These are phyloP conservation scores for Arge pagana DNA, from an alignment of 2,888 invertebrate species.

Conservation along the genomic window DNA sequence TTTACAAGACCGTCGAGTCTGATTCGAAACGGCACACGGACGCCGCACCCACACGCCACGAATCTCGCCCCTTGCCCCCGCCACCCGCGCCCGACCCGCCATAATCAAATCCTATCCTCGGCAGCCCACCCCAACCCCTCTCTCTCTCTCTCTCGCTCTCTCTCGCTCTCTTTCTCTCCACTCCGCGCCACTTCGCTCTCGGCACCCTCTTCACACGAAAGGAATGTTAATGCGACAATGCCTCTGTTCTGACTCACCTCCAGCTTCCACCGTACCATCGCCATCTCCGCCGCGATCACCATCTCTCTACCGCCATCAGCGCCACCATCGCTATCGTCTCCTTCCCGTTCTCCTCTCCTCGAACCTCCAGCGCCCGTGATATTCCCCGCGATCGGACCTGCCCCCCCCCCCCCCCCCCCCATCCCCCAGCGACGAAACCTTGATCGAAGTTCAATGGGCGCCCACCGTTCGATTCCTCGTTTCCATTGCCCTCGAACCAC, in stretches of 20 bases:
- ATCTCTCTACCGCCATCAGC: too few species aligned
- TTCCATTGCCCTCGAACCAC: slow-evolving; percentile 1
- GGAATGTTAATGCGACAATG: slow-evolving; percentile 58
- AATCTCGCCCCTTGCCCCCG: slow-evolving; percentile 23
- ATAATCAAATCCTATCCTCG: slow-evolving; percentile 57
- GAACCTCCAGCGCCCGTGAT: too few species aligned
- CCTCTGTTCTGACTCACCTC: slow-evolving; percentile 52
- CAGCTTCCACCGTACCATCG: slow-evolving; percentile 29
- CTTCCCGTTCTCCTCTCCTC: slow-evolving; percentile 1
- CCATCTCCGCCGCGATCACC: neutral
- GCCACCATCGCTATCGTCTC: neutral
- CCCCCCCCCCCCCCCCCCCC: neutral
- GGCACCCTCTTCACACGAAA: slow-evolving; percentile 55
- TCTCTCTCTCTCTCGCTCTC: too few species aligned
- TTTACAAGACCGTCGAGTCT: too few species aligned
- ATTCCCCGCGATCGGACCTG: slow-evolving; percentile 2
- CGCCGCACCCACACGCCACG: slow-evolving; percentile 10
- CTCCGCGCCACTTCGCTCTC: slow-evolving; percentile 29
- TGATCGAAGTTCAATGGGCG: neutral
- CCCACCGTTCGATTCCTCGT: slow-evolving; percentile 9
- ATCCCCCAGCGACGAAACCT: slow-evolving; percentile 4
- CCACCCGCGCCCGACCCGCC: slow-evolving; percentile 46
- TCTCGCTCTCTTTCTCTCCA: too few species aligned
- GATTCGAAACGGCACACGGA: slow-evolving; percentile 2
- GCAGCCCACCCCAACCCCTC: too few species aligned